phyloP scores from a whole-genome alignment of 2,888 invertebrate species.

The Dolichopus griseipennis region DNA sequence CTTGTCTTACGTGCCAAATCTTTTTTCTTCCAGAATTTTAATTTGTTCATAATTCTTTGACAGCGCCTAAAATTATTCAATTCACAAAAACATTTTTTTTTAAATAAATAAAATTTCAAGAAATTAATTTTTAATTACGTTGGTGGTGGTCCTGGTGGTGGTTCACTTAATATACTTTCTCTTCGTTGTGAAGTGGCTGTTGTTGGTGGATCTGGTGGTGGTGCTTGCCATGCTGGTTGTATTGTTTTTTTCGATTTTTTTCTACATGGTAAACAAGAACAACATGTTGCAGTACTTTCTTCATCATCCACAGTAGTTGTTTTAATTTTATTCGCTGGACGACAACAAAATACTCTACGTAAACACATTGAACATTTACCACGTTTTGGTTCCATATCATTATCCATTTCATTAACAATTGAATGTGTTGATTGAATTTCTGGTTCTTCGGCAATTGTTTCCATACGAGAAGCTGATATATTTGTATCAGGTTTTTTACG shows the following conservation, averaged over 20 bases:
- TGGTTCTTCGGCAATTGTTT: conserved; percentile 25
- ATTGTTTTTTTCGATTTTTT: conserved; percentile 24
- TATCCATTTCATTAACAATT: conserved; percentile 13
- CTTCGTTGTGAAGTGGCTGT: conserved; percentile 42
- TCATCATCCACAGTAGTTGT: conserved; percentile 31
- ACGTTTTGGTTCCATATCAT: conserved; percentile 24
- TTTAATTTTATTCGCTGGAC: conserved; percentile 41
- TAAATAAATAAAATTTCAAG: conserved; percentile 1
- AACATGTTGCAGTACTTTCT: conserved; percentile 36
- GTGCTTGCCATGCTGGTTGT: conserved; percentile 36
- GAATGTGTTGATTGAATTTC: conserved; percentile 15
- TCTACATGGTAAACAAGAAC: conserved; percentile 41
- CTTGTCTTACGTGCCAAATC: conserved; percentile 53
- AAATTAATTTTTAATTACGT: conserved; percentile 16
- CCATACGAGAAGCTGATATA: conserved; percentile 19
- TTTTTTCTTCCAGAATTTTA: conserved; percentile 46
- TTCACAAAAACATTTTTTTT: conserved; percentile 15
- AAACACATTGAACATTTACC: conserved; percentile 38
- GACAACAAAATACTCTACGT: conserved; percentile 41
- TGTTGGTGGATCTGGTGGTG: conserved; percentile 28
- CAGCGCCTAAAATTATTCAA: conserved; percentile 34
- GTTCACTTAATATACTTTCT: conserved; percentile 50
- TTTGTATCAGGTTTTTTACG: conserved; percentile 41
- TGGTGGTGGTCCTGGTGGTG: conserved; percentile 34
- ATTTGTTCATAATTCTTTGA: conserved; percentile 33